Evolutionary conservation across 2,797 vertebrate genomes (phyloP).

Genomic region (Sebastes vulpes): DNA sequence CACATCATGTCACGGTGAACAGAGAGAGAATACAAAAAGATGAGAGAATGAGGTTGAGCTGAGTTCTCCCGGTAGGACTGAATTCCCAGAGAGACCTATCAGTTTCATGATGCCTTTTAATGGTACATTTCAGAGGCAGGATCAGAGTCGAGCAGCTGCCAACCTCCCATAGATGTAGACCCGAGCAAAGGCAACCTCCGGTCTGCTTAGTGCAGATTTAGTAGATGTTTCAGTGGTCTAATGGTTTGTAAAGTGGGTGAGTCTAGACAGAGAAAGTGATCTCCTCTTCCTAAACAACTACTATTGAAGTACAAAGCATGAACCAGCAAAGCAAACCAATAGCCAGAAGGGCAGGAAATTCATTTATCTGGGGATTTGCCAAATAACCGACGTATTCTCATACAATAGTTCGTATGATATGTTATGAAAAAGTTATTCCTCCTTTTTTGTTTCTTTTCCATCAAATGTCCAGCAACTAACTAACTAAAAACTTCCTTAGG

Average conservation of each 20-base stretch:
- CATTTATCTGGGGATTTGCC: background rate
- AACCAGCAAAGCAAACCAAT: conserved; percentile 1
- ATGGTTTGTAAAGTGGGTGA: conserved; percentile 11
- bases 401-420: no score
- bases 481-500: no score
- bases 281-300: background rate
- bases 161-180: conserved; percentile 10
- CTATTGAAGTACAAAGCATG: background rate
- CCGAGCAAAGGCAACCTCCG: background rate
- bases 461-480: no score
- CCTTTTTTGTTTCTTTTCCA: no score
- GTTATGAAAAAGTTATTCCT: no score
- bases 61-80: conserved; percentile 17
- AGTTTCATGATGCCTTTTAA: conserved; percentile 65
- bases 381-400: background rate
- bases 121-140: conserved; percentile 44
- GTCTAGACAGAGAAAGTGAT: conserved; percentile 19
- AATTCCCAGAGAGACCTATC: conserved; percentile 69
- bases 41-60: conserved; percentile 13
- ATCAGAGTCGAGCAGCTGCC: conserved; percentile 52
- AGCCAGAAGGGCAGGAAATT: background rate
- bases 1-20: background rate
- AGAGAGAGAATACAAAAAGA: background rate
- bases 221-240: conserved; percentile 6
- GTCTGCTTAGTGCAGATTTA: conserved; percentile 7